phyloP scores from a whole-genome alignment of 2,113 vertebrate genomes.

The Apteryx owenii region DNA sequence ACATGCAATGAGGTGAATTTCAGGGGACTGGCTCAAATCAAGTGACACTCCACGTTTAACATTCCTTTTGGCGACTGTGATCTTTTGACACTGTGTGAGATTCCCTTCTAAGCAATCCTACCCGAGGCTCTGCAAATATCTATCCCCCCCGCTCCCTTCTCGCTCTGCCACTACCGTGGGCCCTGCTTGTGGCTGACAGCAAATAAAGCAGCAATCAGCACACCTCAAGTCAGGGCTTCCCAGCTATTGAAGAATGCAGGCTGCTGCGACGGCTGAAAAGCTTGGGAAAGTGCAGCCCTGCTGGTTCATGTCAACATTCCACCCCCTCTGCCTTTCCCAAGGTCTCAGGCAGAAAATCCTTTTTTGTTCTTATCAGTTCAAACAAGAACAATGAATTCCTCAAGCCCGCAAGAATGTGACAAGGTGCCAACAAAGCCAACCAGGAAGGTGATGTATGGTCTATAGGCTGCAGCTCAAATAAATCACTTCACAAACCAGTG shows the following conservation, averaged over 20 bases:
- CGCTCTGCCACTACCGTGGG: not conserved
- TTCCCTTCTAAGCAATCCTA: not conserved
- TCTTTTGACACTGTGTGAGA: not conserved
- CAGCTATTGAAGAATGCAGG: constrained; percentile 9
- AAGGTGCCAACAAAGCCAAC: constrained; percentile 86
- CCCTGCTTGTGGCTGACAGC: not conserved
- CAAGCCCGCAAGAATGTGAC: constrained; percentile 83
- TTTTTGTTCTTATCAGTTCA: constrained; percentile 86
- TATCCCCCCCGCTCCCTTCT: not conserved
- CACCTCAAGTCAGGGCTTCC: constrained; percentile 13
- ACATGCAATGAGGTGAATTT: not conserved
- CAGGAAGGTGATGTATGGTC: constrained; percentile 84
- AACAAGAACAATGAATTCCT: constrained; percentile 88
- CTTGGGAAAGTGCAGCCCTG: constrained; percentile 74
- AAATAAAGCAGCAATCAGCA: not conserved
- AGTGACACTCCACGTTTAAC: not conserved
- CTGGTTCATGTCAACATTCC: constrained; percentile 74
- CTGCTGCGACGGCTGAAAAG: not conserved
- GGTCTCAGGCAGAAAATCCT: constrained; percentile 80
- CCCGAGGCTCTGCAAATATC: not conserved
- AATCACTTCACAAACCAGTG: constrained; percentile 76
- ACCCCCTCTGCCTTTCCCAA: constrained; percentile 79
- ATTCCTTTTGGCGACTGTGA: not conserved
- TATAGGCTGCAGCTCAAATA: constrained; percentile 75
- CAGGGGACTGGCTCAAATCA: constrained; percentile 13